Evolutionary conservation across 2,888 invertebrate species (phyloP), one percentile per base, ranked within the genome.

Genomic region (Netelia fuscicornis): DNA sequence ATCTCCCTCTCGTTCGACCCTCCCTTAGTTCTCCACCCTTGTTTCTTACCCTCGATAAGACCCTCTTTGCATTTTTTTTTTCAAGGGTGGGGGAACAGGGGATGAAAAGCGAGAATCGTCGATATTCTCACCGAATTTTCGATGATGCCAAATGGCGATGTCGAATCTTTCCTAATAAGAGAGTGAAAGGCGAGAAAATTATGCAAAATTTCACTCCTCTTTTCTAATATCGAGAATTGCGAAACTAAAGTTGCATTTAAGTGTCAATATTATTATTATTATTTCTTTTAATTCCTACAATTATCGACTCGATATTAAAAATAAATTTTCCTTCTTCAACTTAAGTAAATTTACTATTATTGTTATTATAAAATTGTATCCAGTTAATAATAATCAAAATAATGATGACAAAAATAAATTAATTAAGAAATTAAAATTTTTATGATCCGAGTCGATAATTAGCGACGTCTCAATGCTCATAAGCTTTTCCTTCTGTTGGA

Each of bases 21-120:
- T 74, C 58, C 70, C 44, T 52, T 81, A 77, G 9, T 76, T 72
- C 17, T 20, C 42, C 58, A 17, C 70, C 58, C 30, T 52, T 54
- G n/a, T 56, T 71, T 56, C 65, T 76, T 42, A 56, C 75, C 82
- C 71, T 72, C 72, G 64, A 80, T 17, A 82, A 82, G 72, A 89
- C 86, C 88, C 89, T 87, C 89, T 90, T 90, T 88, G 89, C 89
- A 90, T 90, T 89, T 89, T 87, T 89, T 87, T 17, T 20, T 86
- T 86, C 84, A 86, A 86, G 86, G 77, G 85, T 83, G 64, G 11
- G 11, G 48, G 13, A 13, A 13, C 48, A 13, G 48, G 13, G 11
- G 37, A 37, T 54, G 20, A 17, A 20, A 17, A 60, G 13, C 56
- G 52, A 2, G 78, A 81, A 81, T 72, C 83, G 86, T 88, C 86